These are phyloP conservation scores for Stratiomys singularior DNA, from an alignment of 2,888 invertebrate genomes.

Conservation along the genomic window DNA sequence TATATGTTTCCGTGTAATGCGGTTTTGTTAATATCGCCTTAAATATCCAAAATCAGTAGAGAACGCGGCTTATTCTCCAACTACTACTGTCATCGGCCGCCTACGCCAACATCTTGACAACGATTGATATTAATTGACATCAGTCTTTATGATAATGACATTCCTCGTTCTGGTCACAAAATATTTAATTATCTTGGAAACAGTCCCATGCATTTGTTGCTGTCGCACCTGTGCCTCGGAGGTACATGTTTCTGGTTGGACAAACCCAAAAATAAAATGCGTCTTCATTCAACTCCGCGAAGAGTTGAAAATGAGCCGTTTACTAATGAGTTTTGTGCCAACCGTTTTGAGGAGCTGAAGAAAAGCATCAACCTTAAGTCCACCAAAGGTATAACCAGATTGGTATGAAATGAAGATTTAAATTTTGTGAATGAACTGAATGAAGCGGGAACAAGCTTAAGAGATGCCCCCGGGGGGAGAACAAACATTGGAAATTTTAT, in stretches of 20 bases:
- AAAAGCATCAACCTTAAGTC: conserved; percentile 19
- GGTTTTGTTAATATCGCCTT: neutral
- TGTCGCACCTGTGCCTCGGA: conserved; percentile 11
- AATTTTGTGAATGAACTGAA: conserved; percentile 41
- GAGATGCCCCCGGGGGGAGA: conserved; percentile 24
- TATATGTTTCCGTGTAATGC: conserved; percentile 5
- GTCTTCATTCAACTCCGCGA: conserved; percentile 23
- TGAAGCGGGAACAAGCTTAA: neutral
- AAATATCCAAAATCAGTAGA: neutral
- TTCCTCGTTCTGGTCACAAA: conserved; percentile 47
- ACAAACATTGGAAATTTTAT: conserved; percentile 37
- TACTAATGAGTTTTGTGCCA: conserved; percentile 44
- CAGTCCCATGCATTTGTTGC: conserved; percentile 4
- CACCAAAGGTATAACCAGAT: neutral
- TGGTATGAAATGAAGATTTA: conserved; percentile 29
- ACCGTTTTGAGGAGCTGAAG: neutral
- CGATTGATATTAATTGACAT: conserved; percentile 51
- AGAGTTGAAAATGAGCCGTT: conserved; percentile 33
- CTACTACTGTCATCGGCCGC: neutral
- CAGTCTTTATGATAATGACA: conserved; percentile 51
- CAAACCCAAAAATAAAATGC: neutral
- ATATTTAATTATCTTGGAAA: conserved; percentile 38
- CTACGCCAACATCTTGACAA: conserved; percentile 34
- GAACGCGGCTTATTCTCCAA: neutral
- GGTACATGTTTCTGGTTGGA: neutral